Conservation (phyloP, 2,113 vertebrate species). For the Syngnathoides biaculeatus region DNA sequence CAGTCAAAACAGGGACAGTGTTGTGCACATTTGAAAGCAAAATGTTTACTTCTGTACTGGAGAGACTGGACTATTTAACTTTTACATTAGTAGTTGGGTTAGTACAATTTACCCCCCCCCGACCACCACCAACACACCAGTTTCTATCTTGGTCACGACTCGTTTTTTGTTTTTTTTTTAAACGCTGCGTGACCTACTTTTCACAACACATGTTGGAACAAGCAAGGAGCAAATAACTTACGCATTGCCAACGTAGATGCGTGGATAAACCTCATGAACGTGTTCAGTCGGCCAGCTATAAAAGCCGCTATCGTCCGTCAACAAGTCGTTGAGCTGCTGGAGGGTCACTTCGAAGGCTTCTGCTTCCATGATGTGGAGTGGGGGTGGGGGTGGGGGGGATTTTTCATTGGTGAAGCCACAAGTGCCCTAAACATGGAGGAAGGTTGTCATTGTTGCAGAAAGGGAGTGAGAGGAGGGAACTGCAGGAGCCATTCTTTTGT, state of each 20-base stretch:
- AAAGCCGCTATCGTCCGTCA: slow-evolving; percentile 82
- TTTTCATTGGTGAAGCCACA: slow-evolving; percentile 38
- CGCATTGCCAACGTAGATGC: slow-evolving; percentile 90
- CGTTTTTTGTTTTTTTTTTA: no score
- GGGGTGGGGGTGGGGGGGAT: no score
- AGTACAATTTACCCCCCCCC: no score
- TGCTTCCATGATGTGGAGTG: slow-evolving; percentile 11
- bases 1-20: no score
- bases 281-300: slow-evolving; percentile 85
- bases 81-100: no score
- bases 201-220: background rate
- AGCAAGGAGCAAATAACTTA: slow-evolving; percentile 56
- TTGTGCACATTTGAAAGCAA: no score
- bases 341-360: slow-evolving; percentile 78
- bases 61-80: no score
- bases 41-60: no score
- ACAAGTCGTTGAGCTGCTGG: slow-evolving; percentile 87
- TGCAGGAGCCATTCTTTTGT: no score
- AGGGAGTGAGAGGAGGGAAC: background rate
- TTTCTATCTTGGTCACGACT: background rate
- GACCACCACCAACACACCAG: no score
- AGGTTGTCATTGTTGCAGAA: slow-evolving; percentile 15
- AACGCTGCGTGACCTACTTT: background rate
- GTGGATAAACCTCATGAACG: slow-evolving; percentile 83
- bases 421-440: background rate